A percentile compares a stretch with the other conserved stretches of the same genome.
phyloP scores from a whole-genome alignment of 2,113 vertebrate species.

The Apteryx mantelli region DNA sequence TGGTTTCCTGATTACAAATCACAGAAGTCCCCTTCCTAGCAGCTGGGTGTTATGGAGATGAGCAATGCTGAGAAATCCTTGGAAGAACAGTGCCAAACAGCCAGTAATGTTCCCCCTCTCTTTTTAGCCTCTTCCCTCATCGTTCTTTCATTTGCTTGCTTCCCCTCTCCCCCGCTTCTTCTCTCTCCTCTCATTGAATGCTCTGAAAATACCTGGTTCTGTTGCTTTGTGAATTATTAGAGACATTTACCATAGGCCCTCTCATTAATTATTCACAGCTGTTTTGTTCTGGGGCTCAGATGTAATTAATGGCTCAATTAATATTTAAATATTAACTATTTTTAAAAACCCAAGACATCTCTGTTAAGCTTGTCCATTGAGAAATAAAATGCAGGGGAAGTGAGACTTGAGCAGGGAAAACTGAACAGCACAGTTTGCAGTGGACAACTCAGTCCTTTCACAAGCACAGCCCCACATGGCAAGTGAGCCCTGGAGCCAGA shows the following conservation, averaged over 20 bases:
- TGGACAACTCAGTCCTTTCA: background rate
- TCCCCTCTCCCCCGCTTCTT: background rate
- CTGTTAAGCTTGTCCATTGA: slow-evolving; percentile 63
- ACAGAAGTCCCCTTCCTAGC: background rate
- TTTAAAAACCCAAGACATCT: slow-evolving; percentile 73
- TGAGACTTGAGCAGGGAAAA: background rate
- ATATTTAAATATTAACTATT: slow-evolving; percentile 80
- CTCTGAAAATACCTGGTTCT: slow-evolving; percentile 64
- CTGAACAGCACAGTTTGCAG: accelerated
- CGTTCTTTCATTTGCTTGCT: background rate
- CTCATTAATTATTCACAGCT: slow-evolving; percentile 76
- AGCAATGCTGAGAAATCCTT: background rate
- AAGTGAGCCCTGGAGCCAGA: background rate
- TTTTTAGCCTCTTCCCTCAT: background rate
- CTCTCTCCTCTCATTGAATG: background rate
- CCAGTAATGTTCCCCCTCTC: background rate
- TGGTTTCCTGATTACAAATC: background rate
- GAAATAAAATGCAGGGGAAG: slow-evolving; percentile 1
- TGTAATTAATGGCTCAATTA: slow-evolving; percentile 80
- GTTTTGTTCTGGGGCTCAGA: slow-evolving; percentile 76
- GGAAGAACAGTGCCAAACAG: background rate
- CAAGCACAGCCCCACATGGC: accelerated
- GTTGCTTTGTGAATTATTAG: slow-evolving; percentile 72
- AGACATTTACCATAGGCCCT: slow-evolving; percentile 72
- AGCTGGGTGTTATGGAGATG: accelerated